Conservation (phyloP, 2,797 vertebrate species). For the Mormyrops boulengeri region DNA sequence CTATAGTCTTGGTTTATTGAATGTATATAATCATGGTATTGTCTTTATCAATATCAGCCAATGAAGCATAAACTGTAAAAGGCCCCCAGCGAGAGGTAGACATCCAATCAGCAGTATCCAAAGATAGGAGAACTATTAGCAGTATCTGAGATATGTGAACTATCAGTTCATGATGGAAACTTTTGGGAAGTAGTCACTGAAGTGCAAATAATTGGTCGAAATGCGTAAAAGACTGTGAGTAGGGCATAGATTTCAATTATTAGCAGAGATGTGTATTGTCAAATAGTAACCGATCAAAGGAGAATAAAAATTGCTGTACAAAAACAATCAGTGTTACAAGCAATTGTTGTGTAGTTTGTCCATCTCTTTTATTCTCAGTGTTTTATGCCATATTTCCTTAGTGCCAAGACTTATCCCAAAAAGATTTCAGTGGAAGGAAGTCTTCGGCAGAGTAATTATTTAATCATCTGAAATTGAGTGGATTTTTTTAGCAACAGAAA, state of each 20-base stretch:
- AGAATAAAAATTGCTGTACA: not conserved
- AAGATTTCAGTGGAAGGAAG: not conserved
- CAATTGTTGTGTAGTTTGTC: not conserved
- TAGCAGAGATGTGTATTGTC: not conserved
- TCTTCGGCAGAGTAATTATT: not conserved
- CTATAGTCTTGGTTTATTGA: not conserved
- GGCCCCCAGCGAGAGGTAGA: not conserved
- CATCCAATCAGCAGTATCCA: not conserved
- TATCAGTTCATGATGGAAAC: not conserved
- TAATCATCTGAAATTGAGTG: not conserved
- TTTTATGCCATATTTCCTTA: not conserved
- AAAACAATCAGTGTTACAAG: not conserved
- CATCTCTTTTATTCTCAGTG: not conserved
- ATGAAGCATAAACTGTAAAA: not conserved
- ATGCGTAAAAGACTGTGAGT: not conserved
- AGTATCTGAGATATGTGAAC: not conserved
- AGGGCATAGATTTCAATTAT: not conserved
- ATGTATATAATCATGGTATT: not conserved
- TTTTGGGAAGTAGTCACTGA: not conserved
- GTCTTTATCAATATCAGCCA: constrained; percentile 9
- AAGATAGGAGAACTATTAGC: not conserved
- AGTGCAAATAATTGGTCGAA: not conserved
- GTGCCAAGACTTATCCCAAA: not conserved
- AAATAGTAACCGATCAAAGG: not conserved
- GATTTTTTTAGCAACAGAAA: not conserved